Evolutionary conservation across 2,113 vertebrate genomes (phyloP).

Genomic region (Diadophis punctatus): DNA sequence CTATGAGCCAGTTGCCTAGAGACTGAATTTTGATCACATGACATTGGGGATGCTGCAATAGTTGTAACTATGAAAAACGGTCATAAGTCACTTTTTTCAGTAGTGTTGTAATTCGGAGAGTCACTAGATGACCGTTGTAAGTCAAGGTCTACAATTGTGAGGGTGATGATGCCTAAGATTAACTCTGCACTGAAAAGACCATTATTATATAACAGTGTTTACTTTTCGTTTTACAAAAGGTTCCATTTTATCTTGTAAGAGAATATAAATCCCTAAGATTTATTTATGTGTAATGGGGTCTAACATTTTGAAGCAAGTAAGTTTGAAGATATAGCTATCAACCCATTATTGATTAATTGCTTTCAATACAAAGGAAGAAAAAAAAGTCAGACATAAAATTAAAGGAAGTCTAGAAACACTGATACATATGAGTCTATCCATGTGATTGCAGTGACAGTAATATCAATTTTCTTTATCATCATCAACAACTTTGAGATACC

Average conservation of each 20-base stretch:
- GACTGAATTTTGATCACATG: too few relatives aligned
- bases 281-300: slow-evolving; percentile 19
- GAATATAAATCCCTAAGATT: slow-evolving; percentile 23
- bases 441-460: too few relatives aligned
- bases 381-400: neutral
- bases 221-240: slow-evolving; percentile 25
- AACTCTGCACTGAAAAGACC: slow-evolving; percentile 33
- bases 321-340: slow-evolving; percentile 19
- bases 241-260: neutral
- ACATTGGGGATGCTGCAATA: too few relatives aligned
- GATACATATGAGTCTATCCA: too few relatives aligned
- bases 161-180: slow-evolving; percentile 49
- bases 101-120: too few relatives aligned
- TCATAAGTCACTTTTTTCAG: too few relatives aligned
- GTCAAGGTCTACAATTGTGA: slow-evolving; percentile 20
- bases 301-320: slow-evolving; percentile 6
- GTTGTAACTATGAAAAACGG: too few relatives aligned
- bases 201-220: slow-evolving; percentile 39
- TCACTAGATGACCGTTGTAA: too few relatives aligned
- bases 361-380: slow-evolving; percentile 24
- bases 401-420: neutral
- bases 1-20: too few relatives aligned
- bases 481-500: too few relatives aligned
- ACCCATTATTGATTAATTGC: slow-evolving; percentile 23
- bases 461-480: too few relatives aligned